These are phyloP conservation scores for Orestias chungarensis DNA, from an alignment of 2,797 vertebrate species.

Conservation along the genomic window DNA sequence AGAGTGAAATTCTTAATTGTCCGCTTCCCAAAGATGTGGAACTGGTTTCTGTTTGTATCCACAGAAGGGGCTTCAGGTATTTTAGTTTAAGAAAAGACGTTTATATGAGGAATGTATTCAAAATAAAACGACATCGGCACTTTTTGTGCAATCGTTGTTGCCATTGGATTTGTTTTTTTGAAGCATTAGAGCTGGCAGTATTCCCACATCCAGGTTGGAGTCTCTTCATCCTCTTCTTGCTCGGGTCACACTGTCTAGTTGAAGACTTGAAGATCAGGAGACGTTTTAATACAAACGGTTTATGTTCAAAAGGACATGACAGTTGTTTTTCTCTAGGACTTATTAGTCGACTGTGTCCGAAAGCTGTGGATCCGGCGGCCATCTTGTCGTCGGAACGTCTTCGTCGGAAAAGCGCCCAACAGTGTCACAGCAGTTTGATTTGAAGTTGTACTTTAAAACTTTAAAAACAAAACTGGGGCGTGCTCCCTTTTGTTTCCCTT, in stretches of 20 bases:
- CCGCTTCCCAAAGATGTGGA: conserved; percentile 43
- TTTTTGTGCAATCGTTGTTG: conserved; percentile 39
- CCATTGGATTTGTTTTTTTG: no score
- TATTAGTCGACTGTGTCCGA: neutral
- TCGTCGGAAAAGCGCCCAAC: conserved; percentile 31
- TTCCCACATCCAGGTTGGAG: conserved; percentile 12
- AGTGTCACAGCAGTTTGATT: conserved; percentile 26
- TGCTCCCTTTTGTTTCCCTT: conserved; percentile 45
- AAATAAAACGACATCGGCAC: conserved; percentile 29
- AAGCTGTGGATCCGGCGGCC: conserved; percentile 9
- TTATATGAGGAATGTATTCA: neutral
- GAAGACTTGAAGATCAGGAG: neutral
- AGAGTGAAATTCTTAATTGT: conserved; percentile 43
- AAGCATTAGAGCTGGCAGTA: neutral
- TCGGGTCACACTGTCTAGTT: neutral
- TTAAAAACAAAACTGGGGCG: neutral
- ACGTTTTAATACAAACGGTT: neutral
- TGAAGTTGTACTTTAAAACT: conserved; percentile 37
- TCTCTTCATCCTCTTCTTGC: conserved; percentile 5
- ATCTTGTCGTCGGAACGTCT: neutral
- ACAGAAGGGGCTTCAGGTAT: conserved; percentile 11
- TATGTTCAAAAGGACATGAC: conserved; percentile 4
- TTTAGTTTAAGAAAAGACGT: conserved; percentile 13
- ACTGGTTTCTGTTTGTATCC: conserved; percentile 30
- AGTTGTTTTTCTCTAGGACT: neutral